Conservation (phyloP, 2,888 invertebrate species). For the Fissipunctia ypsillon region DNA sequence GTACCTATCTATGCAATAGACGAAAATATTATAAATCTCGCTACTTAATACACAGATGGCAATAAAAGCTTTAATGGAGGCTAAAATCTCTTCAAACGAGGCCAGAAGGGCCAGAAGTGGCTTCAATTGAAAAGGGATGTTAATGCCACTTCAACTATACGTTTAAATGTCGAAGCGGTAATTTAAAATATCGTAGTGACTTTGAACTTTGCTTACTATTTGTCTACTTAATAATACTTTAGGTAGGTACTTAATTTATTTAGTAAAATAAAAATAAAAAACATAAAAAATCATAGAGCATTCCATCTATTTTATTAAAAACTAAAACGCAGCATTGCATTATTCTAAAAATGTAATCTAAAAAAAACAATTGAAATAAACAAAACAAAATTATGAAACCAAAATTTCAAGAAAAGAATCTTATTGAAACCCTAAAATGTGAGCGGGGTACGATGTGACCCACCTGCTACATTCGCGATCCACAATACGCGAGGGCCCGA, state of each 20-base stretch:
- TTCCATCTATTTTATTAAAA: not conserved
- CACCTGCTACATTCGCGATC: constrained; percentile 84
- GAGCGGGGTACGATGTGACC: constrained; percentile 79
- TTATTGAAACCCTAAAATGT: constrained; percentile 69
- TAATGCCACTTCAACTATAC: constrained; percentile 44
- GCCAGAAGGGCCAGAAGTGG: constrained; percentile 57
- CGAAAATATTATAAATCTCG: constrained; percentile 24
- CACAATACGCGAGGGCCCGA: constrained; percentile 82
- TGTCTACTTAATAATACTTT: too few species aligned
- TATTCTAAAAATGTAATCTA: not conserved
- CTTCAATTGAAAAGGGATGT: constrained; percentile 40
- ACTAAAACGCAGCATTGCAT: not conserved
- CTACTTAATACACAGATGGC: constrained; percentile 43
- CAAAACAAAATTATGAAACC: constrained; percentile 28
- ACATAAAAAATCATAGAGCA: not conserved
- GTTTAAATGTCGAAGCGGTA: constrained; percentile 17
- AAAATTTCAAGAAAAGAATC: constrained; percentile 50
- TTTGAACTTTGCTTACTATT: not conserved
- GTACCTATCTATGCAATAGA: not conserved
- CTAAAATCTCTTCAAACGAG: constrained; percentile 19
- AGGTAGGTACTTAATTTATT: not conserved
- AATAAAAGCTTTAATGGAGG: constrained; percentile 36
- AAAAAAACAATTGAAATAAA: not conserved
- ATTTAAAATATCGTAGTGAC: constrained; percentile 21
- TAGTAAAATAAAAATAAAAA: not conserved